These are phyloP conservation scores for Seriola dumerili DNA, from an alignment of 2,113 vertebrate species.

Conservation along the genomic window DNA sequence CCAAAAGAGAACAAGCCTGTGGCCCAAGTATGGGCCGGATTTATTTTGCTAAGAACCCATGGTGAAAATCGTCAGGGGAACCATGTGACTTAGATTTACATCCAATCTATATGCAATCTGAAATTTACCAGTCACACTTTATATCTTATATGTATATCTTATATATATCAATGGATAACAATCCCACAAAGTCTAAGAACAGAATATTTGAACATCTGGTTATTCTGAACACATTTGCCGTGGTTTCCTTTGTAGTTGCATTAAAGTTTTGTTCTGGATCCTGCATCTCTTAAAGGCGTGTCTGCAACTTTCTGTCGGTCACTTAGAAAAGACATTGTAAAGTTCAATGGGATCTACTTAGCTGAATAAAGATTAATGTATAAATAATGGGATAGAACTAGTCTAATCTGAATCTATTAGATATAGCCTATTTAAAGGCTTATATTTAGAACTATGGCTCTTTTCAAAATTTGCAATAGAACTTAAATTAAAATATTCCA, in stretches of 20 bases:
- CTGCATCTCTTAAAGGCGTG: background rate
- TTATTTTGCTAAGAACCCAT: too few species aligned
- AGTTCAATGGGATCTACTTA: background rate
- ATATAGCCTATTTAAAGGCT: background rate
- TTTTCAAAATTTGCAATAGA: background rate
- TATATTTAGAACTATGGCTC: background rate
- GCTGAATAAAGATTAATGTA: slow-evolving; percentile 1
- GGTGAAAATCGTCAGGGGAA: background rate
- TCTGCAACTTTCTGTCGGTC: background rate
- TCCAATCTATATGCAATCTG: background rate
- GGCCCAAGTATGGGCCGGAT: too few species aligned
- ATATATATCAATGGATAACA: background rate
- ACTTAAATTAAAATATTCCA: background rate
- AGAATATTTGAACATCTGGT: slow-evolving; percentile 52
- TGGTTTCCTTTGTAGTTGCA: too few species aligned
- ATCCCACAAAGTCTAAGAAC: slow-evolving; percentile 2
- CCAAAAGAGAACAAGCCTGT: too few species aligned
- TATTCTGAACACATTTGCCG: slow-evolving; percentile 48
- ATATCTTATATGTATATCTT: background rate
- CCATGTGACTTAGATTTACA: background rate
- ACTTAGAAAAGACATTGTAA: slow-evolving; percentile 8
- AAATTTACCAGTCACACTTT: background rate
- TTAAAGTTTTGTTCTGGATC: slow-evolving; percentile 35
- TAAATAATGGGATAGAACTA: background rate
- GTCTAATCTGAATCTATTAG: background rate